phyloP scores from a whole-genome alignment of 2,888 invertebrate genomes.

The Ophraella communa region DNA sequence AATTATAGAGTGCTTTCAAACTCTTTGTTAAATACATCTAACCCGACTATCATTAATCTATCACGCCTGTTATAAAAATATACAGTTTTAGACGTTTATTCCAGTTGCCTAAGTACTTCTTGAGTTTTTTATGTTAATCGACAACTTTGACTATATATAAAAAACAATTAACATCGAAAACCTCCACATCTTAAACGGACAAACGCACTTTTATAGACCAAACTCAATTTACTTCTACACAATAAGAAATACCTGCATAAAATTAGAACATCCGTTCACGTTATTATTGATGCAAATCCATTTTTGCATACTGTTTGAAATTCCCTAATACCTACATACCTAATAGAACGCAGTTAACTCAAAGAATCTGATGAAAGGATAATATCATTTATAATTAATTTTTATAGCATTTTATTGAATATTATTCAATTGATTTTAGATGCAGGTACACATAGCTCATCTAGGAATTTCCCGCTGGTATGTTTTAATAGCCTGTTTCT shows the following conservation, averaged over 20 bases:
- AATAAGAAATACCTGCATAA: too few species aligned
- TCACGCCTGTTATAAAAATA: constrained; percentile 17
- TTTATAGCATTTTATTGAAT: background rate
- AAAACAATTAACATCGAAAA: too few species aligned
- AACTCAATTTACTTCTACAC: too few species aligned
- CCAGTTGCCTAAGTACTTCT: background rate
- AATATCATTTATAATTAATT: too few species aligned
- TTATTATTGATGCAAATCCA: too few species aligned
- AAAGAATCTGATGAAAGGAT: too few species aligned
- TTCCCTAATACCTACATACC: too few species aligned
- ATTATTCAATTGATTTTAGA: background rate
- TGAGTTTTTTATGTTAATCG: background rate
- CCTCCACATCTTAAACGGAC: too few species aligned
- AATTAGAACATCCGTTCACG: too few species aligned
- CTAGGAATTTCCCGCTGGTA: background rate
- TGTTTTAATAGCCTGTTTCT: background rate
- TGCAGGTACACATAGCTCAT: background rate
- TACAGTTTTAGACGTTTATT: constrained; percentile 10
- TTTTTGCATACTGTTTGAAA: too few species aligned
- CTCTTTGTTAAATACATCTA: constrained; percentile 12
- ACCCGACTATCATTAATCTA: constrained; percentile 18
- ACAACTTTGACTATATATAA: background rate
- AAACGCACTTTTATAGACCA: too few species aligned
- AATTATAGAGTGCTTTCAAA: constrained; percentile 10
- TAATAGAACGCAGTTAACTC: too few species aligned